Conservation (phyloP, 2,797 vertebrate species). For the Sternotherus odoratus region DNA sequence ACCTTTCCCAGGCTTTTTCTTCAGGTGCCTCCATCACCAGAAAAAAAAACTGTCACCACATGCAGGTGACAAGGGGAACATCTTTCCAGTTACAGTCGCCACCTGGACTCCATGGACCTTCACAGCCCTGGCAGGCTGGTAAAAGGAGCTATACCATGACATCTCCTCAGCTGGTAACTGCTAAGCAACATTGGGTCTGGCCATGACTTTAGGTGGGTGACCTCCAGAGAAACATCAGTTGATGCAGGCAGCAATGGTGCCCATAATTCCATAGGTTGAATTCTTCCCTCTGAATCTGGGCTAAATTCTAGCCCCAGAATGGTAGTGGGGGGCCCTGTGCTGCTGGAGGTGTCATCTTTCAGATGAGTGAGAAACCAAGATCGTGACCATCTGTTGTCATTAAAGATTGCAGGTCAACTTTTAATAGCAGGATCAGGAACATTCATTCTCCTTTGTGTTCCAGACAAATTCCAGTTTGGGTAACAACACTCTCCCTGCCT, state of each 20-base stretch:
- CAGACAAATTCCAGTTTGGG: not conserved
- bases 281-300: not conserved
- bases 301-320: not conserved
- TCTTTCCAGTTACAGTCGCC: not conserved
- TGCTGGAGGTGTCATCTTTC: not conserved
- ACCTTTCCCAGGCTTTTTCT: not conserved
- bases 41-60: not conserved
- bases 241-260: not conserved
- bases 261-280: not conserved
- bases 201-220: fast-evolving
- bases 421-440: not conserved
- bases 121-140: not conserved
- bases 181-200: not conserved
- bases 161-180: fast-evolving
- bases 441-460: conserved; percentile 3
- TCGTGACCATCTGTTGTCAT: fast-evolving
- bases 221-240: not conserved
- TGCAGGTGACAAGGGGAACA: not conserved
- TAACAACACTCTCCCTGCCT: not conserved
- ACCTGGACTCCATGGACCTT: not conserved
- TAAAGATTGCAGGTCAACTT: not conserved
- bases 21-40: not conserved
- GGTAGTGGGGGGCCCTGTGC: not conserved
- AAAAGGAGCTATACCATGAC: not conserved
- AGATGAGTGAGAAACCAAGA: not conserved